Percentiles rank a stretch among this genome's conserved stretches.
Evolutionary conservation across 2,797 vertebrate species (phyloP).

Genomic region (Manis javanica): DNA sequence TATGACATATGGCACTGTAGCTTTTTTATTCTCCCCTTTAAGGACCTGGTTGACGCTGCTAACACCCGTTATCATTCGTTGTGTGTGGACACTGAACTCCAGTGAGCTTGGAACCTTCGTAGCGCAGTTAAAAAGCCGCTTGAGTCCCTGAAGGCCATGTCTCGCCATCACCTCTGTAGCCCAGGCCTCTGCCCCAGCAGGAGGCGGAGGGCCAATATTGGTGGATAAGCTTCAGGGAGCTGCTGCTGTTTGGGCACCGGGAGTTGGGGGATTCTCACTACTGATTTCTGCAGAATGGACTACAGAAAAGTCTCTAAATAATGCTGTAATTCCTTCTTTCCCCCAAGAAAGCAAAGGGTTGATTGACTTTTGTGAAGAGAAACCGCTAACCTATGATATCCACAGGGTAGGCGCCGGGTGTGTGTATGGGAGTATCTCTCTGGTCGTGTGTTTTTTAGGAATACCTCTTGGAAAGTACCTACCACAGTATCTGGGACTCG

Average conservation of each 20-base stretch:
- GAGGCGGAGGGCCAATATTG: constrained; percentile 1
- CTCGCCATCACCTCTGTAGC: background rate
- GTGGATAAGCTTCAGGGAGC: background rate
- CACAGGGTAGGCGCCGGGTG: background rate
- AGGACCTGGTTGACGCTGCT: constrained; percentile 93
- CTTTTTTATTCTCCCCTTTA: constrained; percentile 95
- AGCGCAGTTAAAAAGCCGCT: constrained; percentile 85
- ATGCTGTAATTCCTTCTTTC: constrained; percentile 58
- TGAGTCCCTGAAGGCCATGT: constrained; percentile 79
- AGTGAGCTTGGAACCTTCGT: constrained; percentile 84
- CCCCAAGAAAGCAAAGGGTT: constrained; percentile 30
- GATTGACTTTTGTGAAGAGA: constrained; percentile 47
- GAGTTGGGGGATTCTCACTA: constrained; percentile 29
- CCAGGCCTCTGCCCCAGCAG: background rate
- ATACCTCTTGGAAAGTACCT: constrained; percentile 42
- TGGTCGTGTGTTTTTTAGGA: background rate
- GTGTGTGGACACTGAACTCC: constrained; percentile 90
- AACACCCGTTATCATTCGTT: constrained; percentile 89
- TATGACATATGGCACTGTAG: constrained; percentile 91
- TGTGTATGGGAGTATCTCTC: background rate
- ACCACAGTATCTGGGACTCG: background rate
- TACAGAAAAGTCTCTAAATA: constrained; percentile 49
- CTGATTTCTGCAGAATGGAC: constrained; percentile 57
- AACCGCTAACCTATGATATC: background rate
- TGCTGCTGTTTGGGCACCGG: background rate